Percentiles rank a stretch among this genome's conserved stretches.
phyloP scores from a whole-genome alignment of 2,888 invertebrate species.

The Thecophora atra region DNA sequence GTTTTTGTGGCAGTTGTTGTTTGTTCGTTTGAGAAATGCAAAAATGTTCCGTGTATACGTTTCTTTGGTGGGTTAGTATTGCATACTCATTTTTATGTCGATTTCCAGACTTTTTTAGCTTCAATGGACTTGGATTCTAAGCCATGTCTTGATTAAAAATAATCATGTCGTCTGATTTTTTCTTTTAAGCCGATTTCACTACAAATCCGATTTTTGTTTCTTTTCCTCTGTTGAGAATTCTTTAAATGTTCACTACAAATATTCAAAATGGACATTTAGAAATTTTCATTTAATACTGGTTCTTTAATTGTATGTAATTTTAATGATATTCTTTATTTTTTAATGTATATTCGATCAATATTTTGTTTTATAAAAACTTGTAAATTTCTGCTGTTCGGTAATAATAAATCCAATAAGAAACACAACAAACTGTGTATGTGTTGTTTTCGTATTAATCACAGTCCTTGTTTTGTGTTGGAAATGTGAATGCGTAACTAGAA shows the following conservation, averaged over 20 bases:
- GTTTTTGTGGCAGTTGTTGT: background rate
- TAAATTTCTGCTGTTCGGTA: too few species aligned
- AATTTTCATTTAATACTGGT: constrained; percentile 42
- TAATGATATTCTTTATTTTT: constrained; percentile 6
- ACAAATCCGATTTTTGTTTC: constrained; percentile 7
- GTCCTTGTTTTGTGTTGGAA: too few species aligned
- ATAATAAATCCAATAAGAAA: too few species aligned
- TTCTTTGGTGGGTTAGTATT: constrained; percentile 26
- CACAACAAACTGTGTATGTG: too few species aligned
- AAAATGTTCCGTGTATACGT: constrained; percentile 17
- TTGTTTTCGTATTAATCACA: too few species aligned
- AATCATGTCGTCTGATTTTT: background rate
- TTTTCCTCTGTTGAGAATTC: constrained; percentile 3
- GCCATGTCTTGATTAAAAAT: background rate
- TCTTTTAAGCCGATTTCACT: background rate
- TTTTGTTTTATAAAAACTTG: background rate
- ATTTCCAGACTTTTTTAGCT: background rate
- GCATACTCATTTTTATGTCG: background rate
- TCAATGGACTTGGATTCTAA: background rate
- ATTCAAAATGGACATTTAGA: constrained; percentile 64
- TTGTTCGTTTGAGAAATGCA: background rate
- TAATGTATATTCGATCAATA: background rate
- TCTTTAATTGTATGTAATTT: constrained; percentile 8
- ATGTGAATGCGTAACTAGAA: background rate
- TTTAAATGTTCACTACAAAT: constrained; percentile 56